Evolutionary conservation across 2,888 invertebrate species (phyloP).

Genomic region (Eupithecia subumbrata): DNA sequence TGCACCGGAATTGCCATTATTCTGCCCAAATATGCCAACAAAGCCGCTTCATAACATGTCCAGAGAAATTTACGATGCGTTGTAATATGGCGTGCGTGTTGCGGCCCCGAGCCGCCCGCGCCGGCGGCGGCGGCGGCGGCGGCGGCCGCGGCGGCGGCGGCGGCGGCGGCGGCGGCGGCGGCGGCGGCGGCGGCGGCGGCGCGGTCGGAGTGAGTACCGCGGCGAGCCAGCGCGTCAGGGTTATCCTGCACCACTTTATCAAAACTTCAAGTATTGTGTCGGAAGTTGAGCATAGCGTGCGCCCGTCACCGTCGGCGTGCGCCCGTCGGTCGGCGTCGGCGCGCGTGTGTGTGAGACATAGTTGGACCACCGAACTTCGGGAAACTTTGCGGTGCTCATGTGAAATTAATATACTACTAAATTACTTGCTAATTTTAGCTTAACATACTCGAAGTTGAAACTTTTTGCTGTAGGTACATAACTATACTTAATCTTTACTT

Average conservation of each 20-base stretch:
- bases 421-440: constrained; percentile 19
- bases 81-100: neutral
- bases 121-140: neutral
- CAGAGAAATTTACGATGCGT: neutral
- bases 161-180: too few relatives aligned
- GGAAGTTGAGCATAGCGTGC: neutral
- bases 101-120: neutral
- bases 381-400: constrained; percentile 24
- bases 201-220: neutral
- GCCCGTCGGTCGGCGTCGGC: neutral
- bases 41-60: neutral
- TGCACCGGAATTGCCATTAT: neutral
- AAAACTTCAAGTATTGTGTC: constrained; percentile 25
- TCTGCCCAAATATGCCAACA: neutral
- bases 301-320: neutral
- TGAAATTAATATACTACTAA: constrained; percentile 32
- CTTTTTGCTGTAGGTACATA: neutral
- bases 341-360: neutral
- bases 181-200: too few relatives aligned
- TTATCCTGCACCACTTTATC: constrained; percentile 25
- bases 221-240: neutral
- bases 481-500: too few relatives aligned
- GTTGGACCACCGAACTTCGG: constrained; percentile 21
- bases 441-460: neutral
- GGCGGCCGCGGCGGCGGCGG: too few relatives aligned